Conservation (phyloP, 2,888 invertebrate genomes). For the Drepanosiphum platanoidis region DNA sequence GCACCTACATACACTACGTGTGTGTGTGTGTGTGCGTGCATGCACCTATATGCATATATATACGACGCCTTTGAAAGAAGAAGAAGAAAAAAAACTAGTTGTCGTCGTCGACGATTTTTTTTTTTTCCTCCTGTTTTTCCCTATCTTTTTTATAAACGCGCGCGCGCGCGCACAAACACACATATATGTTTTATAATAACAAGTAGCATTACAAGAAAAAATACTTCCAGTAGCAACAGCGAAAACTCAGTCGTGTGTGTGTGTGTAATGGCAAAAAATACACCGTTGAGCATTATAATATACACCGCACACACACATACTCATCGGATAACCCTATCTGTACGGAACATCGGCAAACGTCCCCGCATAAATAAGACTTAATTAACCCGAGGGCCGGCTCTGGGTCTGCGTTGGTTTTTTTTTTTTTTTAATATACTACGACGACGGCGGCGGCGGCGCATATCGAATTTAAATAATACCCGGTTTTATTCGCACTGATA, state of each 20-base stretch:
- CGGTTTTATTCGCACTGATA: conserved; percentile 62
- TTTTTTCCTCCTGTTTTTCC: not conserved
- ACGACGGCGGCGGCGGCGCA: conserved; percentile 15
- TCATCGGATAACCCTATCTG: conserved; percentile 61
- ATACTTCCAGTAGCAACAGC: conserved; percentile 53
- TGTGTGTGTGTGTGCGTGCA: not conserved
- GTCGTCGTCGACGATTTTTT: conserved; percentile 38
- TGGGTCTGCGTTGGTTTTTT: conserved; percentile 20
- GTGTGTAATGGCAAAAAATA: conserved; percentile 53
- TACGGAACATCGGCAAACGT: conserved; percentile 60
- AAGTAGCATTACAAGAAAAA: conserved; percentile 59
- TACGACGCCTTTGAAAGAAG: conserved; percentile 48
- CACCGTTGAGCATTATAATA: conserved; percentile 16
- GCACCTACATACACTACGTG: not conserved
- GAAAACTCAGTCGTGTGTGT: conserved; percentile 33
- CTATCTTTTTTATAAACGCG: conserved; percentile 30
- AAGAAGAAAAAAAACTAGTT: conserved; percentile 26
- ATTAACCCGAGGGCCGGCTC: conserved; percentile 58
- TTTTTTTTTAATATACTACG: conserved; percentile 22
- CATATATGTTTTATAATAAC: conserved; percentile 33
- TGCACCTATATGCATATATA: not conserved
- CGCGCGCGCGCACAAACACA: not conserved
- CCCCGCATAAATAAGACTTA: conserved; percentile 62
- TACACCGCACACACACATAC: not conserved
- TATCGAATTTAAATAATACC: conserved; percentile 62